Percentiles rank a stretch among this genome's conserved stretches.
phyloP scores from a whole-genome alignment of 1,140 invertebrate species.

The Kradibia gibbosae region DNA sequence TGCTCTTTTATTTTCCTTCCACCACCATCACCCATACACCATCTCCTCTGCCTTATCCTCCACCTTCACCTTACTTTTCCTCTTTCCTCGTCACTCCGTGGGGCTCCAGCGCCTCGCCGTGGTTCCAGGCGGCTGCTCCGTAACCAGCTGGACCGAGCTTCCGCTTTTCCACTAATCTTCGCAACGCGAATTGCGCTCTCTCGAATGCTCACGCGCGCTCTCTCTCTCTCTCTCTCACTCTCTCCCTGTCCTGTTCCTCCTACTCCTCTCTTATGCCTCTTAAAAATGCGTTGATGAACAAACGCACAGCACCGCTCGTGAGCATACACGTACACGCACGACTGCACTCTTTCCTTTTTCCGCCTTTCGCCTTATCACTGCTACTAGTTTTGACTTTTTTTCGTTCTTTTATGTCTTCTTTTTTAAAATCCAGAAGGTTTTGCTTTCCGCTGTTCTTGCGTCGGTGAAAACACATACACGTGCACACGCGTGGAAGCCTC shows the following conservation, averaged over 20 bases:
- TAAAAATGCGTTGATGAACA: background rate
- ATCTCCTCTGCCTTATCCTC: background rate
- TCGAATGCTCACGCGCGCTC: background rate
- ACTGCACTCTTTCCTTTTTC: background rate
- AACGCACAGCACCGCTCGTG: background rate
- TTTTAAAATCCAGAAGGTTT: background rate
- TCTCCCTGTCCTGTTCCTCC: background rate
- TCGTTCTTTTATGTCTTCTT: background rate
- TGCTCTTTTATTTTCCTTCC: background rate
- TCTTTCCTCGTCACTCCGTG: background rate
- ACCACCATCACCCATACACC: too few species aligned
- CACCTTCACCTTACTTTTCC: background rate
- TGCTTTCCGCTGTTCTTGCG: too few species aligned
- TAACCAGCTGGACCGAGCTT: background rate
- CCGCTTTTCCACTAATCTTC: conserved; percentile 7
- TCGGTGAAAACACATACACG: background rate
- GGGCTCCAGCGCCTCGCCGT: background rate
- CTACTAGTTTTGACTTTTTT: background rate
- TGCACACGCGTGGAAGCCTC: background rate
- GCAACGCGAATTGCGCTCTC: too few species aligned
- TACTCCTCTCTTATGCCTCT: background rate
- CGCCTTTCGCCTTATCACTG: background rate
- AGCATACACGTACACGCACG: background rate
- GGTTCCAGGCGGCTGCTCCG: too few species aligned
- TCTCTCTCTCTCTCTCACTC: background rate